Percentiles rank a stretch among this genome's conserved stretches.
These are phyloP conservation scores for Gulo gulo DNA, from an alignment of 2,113 vertebrate species.

Conservation along the genomic window DNA sequence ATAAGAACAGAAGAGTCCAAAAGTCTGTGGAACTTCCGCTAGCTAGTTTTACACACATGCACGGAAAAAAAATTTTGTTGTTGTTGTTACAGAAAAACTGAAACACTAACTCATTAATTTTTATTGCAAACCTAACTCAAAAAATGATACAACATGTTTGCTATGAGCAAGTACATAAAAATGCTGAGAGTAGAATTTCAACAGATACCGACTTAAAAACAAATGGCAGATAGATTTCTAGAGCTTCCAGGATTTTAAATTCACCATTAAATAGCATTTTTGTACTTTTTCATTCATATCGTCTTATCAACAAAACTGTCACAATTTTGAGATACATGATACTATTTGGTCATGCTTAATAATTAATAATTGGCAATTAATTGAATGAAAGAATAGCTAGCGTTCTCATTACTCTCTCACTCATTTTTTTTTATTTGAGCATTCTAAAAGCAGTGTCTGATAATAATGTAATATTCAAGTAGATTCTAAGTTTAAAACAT, in stretches of 20 bases:
- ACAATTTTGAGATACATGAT: background rate
- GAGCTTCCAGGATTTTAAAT: background rate
- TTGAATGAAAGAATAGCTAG: background rate
- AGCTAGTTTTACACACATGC: background rate
- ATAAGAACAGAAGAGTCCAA: constrained; percentile 32
- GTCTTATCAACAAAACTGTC: background rate
- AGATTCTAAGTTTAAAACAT: constrained; percentile 21
- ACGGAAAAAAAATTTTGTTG: background rate
- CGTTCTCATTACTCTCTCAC: background rate
- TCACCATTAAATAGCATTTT: background rate
- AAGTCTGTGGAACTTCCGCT: constrained; percentile 56
- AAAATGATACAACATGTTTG: constrained; percentile 45
- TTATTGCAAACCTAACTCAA: constrained; percentile 53
- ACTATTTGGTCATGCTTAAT: background rate
- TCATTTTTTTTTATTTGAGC: constrained; percentile 11
- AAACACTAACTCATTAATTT: constrained; percentile 57
- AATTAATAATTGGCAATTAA: background rate
- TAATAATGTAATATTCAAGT: background rate
- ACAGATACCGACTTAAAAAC: constrained; percentile 40
- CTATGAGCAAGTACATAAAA: constrained; percentile 45
- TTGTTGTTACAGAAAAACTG: constrained; percentile 50
- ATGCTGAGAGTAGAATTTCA: constrained; percentile 27
- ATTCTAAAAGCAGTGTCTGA: constrained; percentile 30
- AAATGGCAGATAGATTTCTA: constrained; percentile 2
- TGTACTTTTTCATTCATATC: background rate